Percentiles rank a stretch among this genome's conserved stretches.
These are phyloP conservation scores for Sesamia nonagrioides DNA, from an alignment of 1,140 invertebrate genomes.

Conservation along the genomic window DNA sequence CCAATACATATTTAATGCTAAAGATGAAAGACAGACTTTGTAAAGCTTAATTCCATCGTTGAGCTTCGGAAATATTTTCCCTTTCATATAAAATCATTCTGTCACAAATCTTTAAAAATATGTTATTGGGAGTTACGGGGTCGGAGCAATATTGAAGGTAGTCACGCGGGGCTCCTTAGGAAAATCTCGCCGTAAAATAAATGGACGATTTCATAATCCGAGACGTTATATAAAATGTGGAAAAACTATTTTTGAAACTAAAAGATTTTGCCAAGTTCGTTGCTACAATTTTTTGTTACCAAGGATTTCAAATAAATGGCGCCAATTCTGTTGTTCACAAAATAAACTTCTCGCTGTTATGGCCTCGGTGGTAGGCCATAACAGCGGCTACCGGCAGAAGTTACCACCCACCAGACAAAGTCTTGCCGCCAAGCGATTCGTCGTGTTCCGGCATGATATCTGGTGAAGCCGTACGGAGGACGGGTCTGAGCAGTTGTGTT, in stretches of 20 bases:
- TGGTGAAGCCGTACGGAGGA: too few relatives aligned
- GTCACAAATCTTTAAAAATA: slow-evolving; percentile 66
- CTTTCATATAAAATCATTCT: slow-evolving; percentile 58
- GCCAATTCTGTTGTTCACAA: too few relatives aligned
- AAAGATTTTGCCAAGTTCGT: slow-evolving; percentile 19
- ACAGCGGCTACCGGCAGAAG: too few relatives aligned
- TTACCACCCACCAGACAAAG: too few relatives aligned
- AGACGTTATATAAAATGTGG: slow-evolving; percentile 35
- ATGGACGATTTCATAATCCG: slow-evolving; percentile 45
- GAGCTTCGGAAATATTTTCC: slow-evolving; percentile 58
- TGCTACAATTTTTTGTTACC: neutral
- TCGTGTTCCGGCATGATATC: too few relatives aligned
- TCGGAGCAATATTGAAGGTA: slow-evolving; percentile 49
- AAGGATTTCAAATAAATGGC: too few relatives aligned
- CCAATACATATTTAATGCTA: slow-evolving; percentile 45
- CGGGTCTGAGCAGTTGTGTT: too few relatives aligned
- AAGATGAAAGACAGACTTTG: slow-evolving; percentile 51
- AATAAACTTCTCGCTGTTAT: too few relatives aligned
- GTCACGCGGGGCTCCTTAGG: slow-evolving; percentile 49
- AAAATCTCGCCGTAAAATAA: slow-evolving; percentile 53
- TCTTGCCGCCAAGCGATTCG: too few relatives aligned
- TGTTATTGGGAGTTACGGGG: slow-evolving; percentile 57
- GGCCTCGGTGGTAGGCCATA: too few relatives aligned
- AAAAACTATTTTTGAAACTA: slow-evolving; percentile 36
- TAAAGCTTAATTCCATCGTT: slow-evolving; percentile 60